These are phyloP conservation scores for Caenorhabditis remanei DNA, from an alignment of 1,140 invertebrate genomes.

Conservation along the genomic window DNA sequence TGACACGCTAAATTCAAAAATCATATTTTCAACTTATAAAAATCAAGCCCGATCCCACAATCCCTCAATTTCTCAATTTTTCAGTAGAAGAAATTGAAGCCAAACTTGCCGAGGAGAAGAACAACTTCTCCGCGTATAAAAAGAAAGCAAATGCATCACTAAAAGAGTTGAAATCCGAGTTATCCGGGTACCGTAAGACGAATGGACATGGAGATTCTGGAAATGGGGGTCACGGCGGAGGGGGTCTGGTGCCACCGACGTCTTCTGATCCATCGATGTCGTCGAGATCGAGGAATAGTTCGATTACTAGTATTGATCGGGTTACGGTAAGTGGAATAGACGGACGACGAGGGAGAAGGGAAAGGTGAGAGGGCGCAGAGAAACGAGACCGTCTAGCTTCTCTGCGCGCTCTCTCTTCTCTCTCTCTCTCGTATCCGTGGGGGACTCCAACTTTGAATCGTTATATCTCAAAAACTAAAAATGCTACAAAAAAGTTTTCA, in stretches of 20 bases:
- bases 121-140: constrained; percentile 49
- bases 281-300: constrained; percentile 56
- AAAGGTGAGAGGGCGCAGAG: too few relatives aligned
- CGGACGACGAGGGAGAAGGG: not conserved
- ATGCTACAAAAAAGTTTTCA: too few relatives aligned
- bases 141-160: constrained; percentile 54
- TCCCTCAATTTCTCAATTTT: not conserved
- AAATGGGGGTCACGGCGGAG: not conserved
- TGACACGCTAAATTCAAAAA: not conserved
- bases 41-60: not conserved
- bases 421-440: too few relatives aligned
- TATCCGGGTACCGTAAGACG: not conserved
- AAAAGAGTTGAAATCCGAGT: constrained; percentile 58
- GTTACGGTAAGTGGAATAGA: constrained; percentile 53
- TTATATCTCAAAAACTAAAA: too few relatives aligned
- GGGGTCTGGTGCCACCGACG: not conserved
- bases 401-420: too few relatives aligned
- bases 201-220: not conserved
- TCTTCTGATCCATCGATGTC: constrained; percentile 9
- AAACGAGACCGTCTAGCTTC: too few relatives aligned
- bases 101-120: constrained; percentile 16
- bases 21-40: not conserved
- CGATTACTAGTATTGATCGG: constrained; percentile 62
- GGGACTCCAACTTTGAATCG: too few relatives aligned
- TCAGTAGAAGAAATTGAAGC: constrained; percentile 15